Percentiles rank a stretch among this genome's conserved stretches.
Evolutionary conservation across 2,113 vertebrate genomes (phyloP).

Genomic region (Podarcis muralis): DNA sequence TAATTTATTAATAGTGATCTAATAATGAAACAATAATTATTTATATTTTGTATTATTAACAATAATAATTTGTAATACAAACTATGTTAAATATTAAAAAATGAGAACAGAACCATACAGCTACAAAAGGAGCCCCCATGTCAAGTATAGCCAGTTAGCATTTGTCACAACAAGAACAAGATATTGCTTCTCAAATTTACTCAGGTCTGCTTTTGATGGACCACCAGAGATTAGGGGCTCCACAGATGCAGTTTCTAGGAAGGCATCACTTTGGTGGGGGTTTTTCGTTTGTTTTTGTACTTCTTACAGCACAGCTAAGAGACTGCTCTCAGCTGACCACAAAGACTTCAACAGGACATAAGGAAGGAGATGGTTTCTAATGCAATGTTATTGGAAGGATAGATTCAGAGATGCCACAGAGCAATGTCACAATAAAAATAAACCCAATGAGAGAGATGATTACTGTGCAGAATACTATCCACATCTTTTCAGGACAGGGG

Average conservation of each 20-base stretch:
- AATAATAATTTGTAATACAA: too few species aligned
- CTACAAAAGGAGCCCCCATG: too few species aligned
- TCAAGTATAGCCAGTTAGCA: neutral
- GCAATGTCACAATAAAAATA: constrained; percentile 48
- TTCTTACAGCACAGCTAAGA: neutral
- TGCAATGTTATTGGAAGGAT: constrained; percentile 62
- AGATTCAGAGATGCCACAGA: constrained; percentile 61
- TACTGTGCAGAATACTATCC: constrained; percentile 43
- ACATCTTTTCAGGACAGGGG: constrained; percentile 36
- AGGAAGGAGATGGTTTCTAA: constrained; percentile 30
- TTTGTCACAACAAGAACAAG: neutral
- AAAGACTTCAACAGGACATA: neutral
- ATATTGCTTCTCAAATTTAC: neutral
- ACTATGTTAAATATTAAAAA: neutral
- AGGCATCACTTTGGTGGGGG: neutral
- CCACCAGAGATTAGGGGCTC: neutral
- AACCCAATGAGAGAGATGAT: constrained; percentile 37
- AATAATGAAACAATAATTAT: too few species aligned
- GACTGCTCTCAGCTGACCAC: neutral
- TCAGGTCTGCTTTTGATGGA: neutral
- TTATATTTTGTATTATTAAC: too few species aligned
- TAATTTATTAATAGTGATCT: too few species aligned
- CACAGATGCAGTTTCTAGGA: neutral
- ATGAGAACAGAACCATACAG: neutral
- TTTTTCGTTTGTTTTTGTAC: too few species aligned